phyloP scores from a whole-genome alignment of 2,888 invertebrate species.

The Epiblema foenella region DNA sequence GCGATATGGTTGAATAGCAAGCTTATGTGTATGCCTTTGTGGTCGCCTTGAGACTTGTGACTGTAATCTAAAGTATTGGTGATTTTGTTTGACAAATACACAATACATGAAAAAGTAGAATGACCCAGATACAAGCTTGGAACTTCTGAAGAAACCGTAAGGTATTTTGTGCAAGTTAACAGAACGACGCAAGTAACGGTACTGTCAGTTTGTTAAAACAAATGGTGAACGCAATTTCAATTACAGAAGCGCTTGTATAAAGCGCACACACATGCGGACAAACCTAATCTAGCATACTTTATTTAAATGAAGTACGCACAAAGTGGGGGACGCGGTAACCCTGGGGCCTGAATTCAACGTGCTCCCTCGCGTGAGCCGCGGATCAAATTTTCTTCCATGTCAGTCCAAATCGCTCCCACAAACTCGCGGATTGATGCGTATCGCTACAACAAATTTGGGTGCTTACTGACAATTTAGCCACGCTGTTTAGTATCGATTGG shows the following conservation, averaged over 20 bases:
- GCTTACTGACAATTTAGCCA: constrained; percentile 58
- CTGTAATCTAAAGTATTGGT: too few relatives aligned
- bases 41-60: too few relatives aligned
- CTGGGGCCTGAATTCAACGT: constrained; percentile 52
- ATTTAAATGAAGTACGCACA: constrained; percentile 54
- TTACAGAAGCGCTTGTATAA: constrained; percentile 30
- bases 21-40: too few relatives aligned
- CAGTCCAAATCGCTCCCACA: constrained; percentile 60
- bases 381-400: constrained; percentile 55
- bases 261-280: constrained; percentile 36
- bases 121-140: constrained; percentile 22
- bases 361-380: constrained; percentile 46
- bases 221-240: constrained; percentile 31
- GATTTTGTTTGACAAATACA: too few relatives aligned
- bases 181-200: not conserved
- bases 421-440: constrained; percentile 58
- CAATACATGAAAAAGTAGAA: too few relatives aligned
- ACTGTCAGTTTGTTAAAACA: constrained; percentile 1
- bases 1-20: too few relatives aligned
- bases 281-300: constrained; percentile 53
- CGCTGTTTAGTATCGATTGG: constrained; percentile 49
- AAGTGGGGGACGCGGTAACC: constrained; percentile 50
- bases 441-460: constrained; percentile 55
- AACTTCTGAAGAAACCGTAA: not conserved
- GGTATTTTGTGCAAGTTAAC: not conserved